Conservation (phyloP, 1,140 invertebrate species). For the Atta colombica region DNA sequence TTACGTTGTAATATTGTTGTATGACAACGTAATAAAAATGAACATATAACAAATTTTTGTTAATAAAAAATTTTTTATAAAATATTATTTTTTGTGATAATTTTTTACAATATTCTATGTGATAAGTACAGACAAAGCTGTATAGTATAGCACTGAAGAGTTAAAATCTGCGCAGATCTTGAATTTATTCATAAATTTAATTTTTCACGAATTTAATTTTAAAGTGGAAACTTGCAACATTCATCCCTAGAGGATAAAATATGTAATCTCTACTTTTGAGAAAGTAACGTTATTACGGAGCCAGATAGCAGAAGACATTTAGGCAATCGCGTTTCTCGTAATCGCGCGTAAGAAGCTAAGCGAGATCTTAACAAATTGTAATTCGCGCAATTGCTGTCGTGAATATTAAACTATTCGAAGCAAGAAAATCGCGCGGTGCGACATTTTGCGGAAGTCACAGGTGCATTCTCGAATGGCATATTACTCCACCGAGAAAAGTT, state of each 20-base stretch:
- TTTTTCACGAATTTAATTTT: too few relatives aligned
- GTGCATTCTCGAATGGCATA: conserved; percentile 4
- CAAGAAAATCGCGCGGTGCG: conserved; percentile 14
- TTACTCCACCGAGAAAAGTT: conserved; percentile 22
- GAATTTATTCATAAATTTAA: too few relatives aligned
- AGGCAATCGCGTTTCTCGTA: not conserved
- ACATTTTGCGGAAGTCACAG: conserved; percentile 26
- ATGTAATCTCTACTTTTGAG: conserved; percentile 1
- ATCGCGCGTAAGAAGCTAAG: not conserved
- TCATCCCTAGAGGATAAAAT: not conserved
- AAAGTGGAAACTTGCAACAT: too few relatives aligned
- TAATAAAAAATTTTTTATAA: too few relatives aligned
- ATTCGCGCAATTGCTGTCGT: conserved; percentile 12
- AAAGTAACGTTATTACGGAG: not conserved
- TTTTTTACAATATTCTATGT: too few relatives aligned
- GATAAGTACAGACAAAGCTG: too few relatives aligned
- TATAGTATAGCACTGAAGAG: too few relatives aligned
- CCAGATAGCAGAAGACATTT: not conserved
- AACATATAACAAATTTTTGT: too few relatives aligned
- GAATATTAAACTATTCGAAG: conserved; percentile 43
- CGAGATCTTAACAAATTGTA: conserved; percentile 35
- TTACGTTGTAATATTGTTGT: too few relatives aligned
- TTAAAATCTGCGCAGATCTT: too few relatives aligned
- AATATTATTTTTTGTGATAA: too few relatives aligned
- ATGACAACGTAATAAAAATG: too few relatives aligned